These are phyloP conservation scores for Micrasema longulum DNA, from an alignment of 1,140 invertebrate genomes.

Conservation along the genomic window DNA sequence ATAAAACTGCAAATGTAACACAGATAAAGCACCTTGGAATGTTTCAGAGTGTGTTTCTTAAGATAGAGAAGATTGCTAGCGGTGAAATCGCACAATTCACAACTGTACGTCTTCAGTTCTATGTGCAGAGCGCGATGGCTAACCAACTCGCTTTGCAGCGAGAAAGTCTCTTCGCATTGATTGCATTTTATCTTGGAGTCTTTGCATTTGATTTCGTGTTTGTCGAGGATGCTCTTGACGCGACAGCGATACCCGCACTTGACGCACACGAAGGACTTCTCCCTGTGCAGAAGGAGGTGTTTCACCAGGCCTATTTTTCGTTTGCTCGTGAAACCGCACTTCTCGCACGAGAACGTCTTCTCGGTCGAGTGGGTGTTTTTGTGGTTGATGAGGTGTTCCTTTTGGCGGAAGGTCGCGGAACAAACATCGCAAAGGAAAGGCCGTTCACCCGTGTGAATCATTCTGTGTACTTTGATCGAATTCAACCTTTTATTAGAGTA, in stretches of 20 bases:
- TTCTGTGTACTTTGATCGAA: conserved; percentile 61
- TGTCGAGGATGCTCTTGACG: conserved; percentile 4
- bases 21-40: conserved; percentile 5
- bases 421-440: conserved; percentile 68
- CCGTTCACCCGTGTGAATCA: conserved; percentile 74
- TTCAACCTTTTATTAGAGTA: conserved; percentile 19
- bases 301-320: conserved; percentile 1
- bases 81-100: conserved; percentile 19
- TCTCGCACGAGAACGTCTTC: conserved; percentile 67
- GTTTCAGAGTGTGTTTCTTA: conserved; percentile 5
- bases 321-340: conserved; percentile 61
- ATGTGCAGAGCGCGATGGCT: conserved; percentile 6
- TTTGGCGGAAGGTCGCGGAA: conserved; percentile 55
- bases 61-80: conserved; percentile 13
- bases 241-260: conserved; percentile 26
- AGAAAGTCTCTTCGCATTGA: conserved; percentile 16
- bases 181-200: conserved; percentile 13
- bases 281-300: conserved; percentile 8
- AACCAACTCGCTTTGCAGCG: conserved; percentile 1
- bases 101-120: conserved; percentile 15
- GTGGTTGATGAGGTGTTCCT: conserved; percentile 57
- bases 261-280: conserved; percentile 11
- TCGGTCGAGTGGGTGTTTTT: conserved; percentile 59
- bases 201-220: conserved; percentile 21
- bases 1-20: conserved; percentile 26